Evolutionary conservation across 2,888 invertebrate genomes (phyloP), one percentile per base, ranked within the genome.

Genomic region (Dicyrtomina minuta): DNA sequence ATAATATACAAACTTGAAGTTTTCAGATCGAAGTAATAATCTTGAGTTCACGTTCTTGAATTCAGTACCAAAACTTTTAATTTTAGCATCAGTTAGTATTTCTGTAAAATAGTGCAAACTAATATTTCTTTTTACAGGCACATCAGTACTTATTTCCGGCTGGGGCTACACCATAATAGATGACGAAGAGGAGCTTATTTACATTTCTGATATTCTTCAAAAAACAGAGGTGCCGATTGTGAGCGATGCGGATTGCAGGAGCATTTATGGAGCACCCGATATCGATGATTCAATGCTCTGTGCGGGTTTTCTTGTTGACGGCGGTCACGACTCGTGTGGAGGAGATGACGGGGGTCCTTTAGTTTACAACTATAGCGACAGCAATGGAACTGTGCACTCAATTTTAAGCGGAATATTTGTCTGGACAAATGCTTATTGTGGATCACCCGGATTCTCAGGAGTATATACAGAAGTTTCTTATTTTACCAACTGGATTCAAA

Each of bases 391-490:
- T 12, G 4, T 15, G 12, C 10, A 12, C 1, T 43, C 43, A 6
- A 39, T 39, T 22, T 6, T 60, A 17, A 41, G 60, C 41, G 60
- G 60, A 8, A 43, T 60, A 13, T 60, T 60, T 43, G 39, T 43
- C 12, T 60, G 41, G 41, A 17, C 12, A 6, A 27, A 60, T 10
- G 17, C 59, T 12, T 15, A 33, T 41, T 60, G 60, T 20, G 39
- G 39, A n/a, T 13, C n/a, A 22, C 27, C 60, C n/a, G 39, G 20
- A 8, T 20, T 22, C 41, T 20, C 20, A 6, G 33, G 39, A 17
- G 60, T 60, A 6, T 60, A 60, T 41, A 41, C 60, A 5, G 60
- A 60, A n/a, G 13, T 60, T 10, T 15, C 60, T 41, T 60, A 60
- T 20, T 60, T 41, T 41, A 24, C 60, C 13, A 13, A 39, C 17